Base-by-base conservation (phyloP, 2,888 invertebrate species). In the Campopleginae sp. region DNA sequence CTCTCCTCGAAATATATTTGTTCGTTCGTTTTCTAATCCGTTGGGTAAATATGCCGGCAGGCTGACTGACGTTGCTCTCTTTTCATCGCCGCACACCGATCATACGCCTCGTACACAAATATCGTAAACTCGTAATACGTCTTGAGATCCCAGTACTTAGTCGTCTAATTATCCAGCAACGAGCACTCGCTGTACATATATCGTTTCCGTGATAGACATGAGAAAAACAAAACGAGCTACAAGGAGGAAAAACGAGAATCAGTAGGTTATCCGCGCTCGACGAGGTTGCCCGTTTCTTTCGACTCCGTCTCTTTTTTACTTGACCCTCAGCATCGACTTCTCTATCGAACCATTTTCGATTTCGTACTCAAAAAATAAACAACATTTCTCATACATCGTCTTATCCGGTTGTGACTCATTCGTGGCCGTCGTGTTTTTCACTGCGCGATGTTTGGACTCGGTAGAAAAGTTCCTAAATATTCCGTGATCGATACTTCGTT, bases 401-500 rank as follows among this genome's bases (percentile, higher is more conserved):
- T 71, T 27, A 23, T 19, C 14, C 23, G 38, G 42, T 65, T 6
- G 19, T 54, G 19, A 19, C 2, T 19, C 42, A 54, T 51, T 61
- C 19, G 46, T 38, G 44, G 44, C 31, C 54, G 5, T 12, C 19
- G 33, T 23, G 31, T 14, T 46, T n/a, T 58, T 46, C 8, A n/a
- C 38, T n/a, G n/a, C 42, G 79, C 48, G 27, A 87, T 87, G 88
- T 87, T 88, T 33, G 87, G 87, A 48, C 70, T 85, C 54, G 91
- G 92, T 86, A 90, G 92, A 81, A 93, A 92, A 88, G 90, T 92
- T 63, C 89, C 92, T 65, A 93, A 92, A 87, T 93, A 93, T 89
- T 93, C 92, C 89, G 92, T 91, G 90, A 94, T 94, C 89, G 92
- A 93, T 86, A 91, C 94, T 88, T 95, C 95, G 86, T 94, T 96